Base-by-base conservation (phyloP, 2,113 vertebrate species). In the Monarcha castaneiventris region DNA sequence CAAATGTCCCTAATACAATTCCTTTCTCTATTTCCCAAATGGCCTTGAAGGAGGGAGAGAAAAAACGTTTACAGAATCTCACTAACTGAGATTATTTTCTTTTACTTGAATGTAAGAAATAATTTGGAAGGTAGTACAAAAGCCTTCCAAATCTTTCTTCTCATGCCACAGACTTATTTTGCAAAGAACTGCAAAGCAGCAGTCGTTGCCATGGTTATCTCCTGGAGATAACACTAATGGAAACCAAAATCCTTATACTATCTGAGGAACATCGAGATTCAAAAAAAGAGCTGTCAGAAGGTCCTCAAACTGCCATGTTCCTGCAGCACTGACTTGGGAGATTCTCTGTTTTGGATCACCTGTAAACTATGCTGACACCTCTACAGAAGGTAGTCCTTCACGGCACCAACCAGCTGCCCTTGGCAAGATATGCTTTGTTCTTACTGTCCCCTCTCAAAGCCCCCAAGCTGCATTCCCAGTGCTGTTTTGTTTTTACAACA, bases 151-250 rank as follows among this genome's bases (percentile, higher is more conserved):
- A 82, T 83, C 44, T 76, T 72, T 89, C 27, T 87, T 66, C 61
- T 90, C 22, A 18, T 41, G 62, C 61, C 73, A 95, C 64, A 75
- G 52, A 61, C 44, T 83, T 72, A 49, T 43, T 90, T 48, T 92
- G 73, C 58, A 58, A 83, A 74, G 92, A 94, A 90, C 66, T 81
- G 88, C 76, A 89, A 86, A 87, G 74, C 69, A 95, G 49, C 62
- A 67, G 33, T 56, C 14, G 95, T 96, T 96, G 74, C 91, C 89
- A 95, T 96, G 94, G 95, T 95, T 95, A 93, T 96, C 68, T 87
- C 51, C 72, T 80, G 39, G 27, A 88, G 84, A 61, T 58, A 96
- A 61, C 52, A 59, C 20, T 88, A 90, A 91, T 74, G 82, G 82
- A 93, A 95, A 86, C 55, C 41, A 90, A 91, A 94, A 10, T 68